phyloP scores from a whole-genome alignment of 2,888 invertebrate genomes.

The Spicauda simplicius region DNA sequence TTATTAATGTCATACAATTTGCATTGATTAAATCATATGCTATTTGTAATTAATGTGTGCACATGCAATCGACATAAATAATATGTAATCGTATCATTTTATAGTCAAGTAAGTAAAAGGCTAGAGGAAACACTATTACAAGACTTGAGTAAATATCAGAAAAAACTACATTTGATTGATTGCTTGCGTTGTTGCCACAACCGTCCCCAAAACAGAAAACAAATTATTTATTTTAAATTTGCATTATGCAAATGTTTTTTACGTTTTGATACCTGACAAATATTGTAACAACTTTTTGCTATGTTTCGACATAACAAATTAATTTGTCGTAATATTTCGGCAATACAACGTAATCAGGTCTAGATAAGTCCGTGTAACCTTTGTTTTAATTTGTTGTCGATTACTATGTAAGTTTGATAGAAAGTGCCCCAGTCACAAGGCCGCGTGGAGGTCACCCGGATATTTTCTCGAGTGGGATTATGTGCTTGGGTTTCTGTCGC shows the following conservation, averaged over 20 bases:
- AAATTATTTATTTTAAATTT: conserved; percentile 7
- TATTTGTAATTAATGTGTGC: too few species aligned
- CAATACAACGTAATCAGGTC: conserved; percentile 29
- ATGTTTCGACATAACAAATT: conserved; percentile 28
- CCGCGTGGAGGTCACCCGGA: conserved; percentile 71
- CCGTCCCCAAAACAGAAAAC: not conserved
- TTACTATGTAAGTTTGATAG: conserved; percentile 55
- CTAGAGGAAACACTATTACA: too few species aligned
- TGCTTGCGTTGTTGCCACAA: not conserved
- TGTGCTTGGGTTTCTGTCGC: conserved; percentile 6
- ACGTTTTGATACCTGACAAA: conserved; percentile 20
- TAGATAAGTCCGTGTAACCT: conserved; percentile 39
- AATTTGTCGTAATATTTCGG: conserved; percentile 31
- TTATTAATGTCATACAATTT: too few species aligned
- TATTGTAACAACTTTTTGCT: conserved; percentile 30
- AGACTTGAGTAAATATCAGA: not conserved
- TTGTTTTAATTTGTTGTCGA: conserved; percentile 43
- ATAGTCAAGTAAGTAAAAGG: too few species aligned
- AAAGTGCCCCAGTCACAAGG: conserved; percentile 69
- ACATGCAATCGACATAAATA: too few species aligned
- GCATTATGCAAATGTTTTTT: conserved; percentile 29
- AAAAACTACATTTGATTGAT: conserved; percentile 5
- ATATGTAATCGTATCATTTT: too few species aligned
- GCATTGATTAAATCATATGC: too few species aligned
- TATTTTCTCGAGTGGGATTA: conserved; percentile 47